phyloP scores from a whole-genome alignment of 2,888 invertebrate genomes.

The Diaphora mendica region DNA sequence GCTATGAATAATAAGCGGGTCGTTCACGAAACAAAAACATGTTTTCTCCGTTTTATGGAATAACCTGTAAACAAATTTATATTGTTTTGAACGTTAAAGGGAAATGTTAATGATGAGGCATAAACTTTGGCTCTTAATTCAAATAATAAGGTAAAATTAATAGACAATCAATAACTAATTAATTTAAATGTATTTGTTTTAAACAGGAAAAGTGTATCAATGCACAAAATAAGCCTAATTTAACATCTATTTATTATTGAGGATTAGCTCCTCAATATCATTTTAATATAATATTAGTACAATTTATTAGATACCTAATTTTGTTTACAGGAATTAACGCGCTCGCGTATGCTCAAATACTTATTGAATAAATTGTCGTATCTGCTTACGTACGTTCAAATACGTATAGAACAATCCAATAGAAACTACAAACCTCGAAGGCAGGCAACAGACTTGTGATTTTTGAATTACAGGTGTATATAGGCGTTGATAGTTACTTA shows the following conservation, averaged over 20 bases:
- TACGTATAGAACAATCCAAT: too few species aligned
- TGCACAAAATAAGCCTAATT: neutral
- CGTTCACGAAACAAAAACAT: constrained; percentile 31
- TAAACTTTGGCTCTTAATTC: neutral
- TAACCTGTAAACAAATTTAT: constrained; percentile 24
- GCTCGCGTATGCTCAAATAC: too few species aligned
- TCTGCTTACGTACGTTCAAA: too few species aligned
- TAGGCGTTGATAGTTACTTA: neutral
- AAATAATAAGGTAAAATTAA: neutral
- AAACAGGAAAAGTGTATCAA: neutral
- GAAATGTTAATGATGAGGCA: constrained; percentile 1
- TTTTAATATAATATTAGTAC: too few species aligned
- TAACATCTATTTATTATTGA: neutral
- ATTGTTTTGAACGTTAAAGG: neutral
- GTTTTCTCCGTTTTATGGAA: constrained; percentile 33
- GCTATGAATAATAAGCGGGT: constrained; percentile 34
- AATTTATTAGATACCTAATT: too few species aligned
- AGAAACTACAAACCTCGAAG: neutral
- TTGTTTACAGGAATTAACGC: too few species aligned
- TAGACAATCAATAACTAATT: neutral
- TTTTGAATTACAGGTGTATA: neutral
- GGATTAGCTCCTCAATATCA: too few species aligned
- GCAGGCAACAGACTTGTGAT: neutral
- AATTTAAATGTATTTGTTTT: neutral
- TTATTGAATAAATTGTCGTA: too few species aligned